phyloP scores from a whole-genome alignment of 2,113 vertebrate genomes.

The Paramisgurnus dabryanus region DNA sequence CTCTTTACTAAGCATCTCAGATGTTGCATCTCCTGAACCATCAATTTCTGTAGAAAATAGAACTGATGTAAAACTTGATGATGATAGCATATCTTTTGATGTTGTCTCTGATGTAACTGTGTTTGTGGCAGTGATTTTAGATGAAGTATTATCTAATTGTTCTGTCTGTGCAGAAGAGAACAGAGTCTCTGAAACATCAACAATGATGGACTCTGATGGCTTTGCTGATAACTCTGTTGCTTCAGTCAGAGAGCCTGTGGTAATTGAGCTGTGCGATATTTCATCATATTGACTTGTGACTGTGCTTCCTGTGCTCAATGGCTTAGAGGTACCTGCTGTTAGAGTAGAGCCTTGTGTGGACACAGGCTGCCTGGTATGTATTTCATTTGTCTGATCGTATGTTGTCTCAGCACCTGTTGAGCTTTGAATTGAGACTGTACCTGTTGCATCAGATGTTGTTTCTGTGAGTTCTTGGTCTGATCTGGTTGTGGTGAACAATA shows the following conservation, averaged over 20 bases:
- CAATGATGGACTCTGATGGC: not conserved
- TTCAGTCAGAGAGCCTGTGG: not conserved
- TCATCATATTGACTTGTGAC: not conserved
- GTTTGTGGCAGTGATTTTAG: not conserved
- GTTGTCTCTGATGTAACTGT: not conserved
- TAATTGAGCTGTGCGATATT: not conserved
- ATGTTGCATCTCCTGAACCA: not conserved
- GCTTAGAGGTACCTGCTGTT: not conserved
- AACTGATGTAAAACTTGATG: not conserved
- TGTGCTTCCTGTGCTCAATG: not conserved
- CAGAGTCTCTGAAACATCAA: not conserved
- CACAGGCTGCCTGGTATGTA: not conserved
- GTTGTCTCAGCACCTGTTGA: not conserved
- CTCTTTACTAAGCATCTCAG: not conserved
- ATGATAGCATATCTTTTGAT: not conserved
- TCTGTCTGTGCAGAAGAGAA: not conserved
- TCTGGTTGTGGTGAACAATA: not conserved
- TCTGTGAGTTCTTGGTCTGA: not conserved
- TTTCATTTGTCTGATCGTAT: not conserved
- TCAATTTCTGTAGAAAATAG: not conserved
- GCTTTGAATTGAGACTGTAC: not conserved
- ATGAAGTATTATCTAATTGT: not conserved
- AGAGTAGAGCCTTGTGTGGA: not conserved
- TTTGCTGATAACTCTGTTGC: too few species aligned
- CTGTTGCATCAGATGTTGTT: not conserved